phyloP scores from a whole-genome alignment of 2,888 invertebrate species.

The Kuschelorhynchus macadamiae region DNA sequence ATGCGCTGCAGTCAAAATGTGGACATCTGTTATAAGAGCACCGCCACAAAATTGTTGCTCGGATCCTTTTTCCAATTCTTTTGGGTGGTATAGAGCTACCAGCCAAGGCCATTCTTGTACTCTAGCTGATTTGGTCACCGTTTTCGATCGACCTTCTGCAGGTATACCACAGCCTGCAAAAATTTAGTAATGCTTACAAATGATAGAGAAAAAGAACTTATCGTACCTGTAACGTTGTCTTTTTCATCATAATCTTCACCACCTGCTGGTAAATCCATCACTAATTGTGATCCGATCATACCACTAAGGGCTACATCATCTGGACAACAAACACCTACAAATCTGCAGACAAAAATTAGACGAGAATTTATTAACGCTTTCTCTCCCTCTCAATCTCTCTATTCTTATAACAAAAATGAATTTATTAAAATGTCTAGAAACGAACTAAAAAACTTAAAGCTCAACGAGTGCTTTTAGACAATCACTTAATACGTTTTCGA shows the following conservation, averaged over 20 bases:
- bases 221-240: conserved; percentile 64
- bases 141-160: conserved; percentile 51
- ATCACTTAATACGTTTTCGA: no score
- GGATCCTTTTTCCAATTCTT: conserved; percentile 56
- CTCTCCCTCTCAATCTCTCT: no score
- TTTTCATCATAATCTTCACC: conserved; percentile 70
- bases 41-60: conserved; percentile 85
- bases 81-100: conserved; percentile 79
- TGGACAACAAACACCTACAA: conserved; percentile 84
- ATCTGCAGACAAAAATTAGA: no score
- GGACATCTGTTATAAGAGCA: conserved; percentile 82
- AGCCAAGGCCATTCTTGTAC: conserved; percentile 87
- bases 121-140: conserved; percentile 51
- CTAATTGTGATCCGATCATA: conserved; percentile 62
- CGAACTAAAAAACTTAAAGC: no score
- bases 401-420: no score
- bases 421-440: no score
- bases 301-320: conserved; percentile 68
- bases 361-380: no score
- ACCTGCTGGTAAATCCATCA: conserved; percentile 71
- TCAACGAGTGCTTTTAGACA: no score
- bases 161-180: conserved; percentile 64
- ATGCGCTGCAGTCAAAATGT: conserved; percentile 85
- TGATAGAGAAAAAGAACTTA: not conserved
- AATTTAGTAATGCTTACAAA: not conserved